Evolutionary conservation across 2,113 vertebrate species (phyloP).

Genomic region (Cynocephalus volans): DNA sequence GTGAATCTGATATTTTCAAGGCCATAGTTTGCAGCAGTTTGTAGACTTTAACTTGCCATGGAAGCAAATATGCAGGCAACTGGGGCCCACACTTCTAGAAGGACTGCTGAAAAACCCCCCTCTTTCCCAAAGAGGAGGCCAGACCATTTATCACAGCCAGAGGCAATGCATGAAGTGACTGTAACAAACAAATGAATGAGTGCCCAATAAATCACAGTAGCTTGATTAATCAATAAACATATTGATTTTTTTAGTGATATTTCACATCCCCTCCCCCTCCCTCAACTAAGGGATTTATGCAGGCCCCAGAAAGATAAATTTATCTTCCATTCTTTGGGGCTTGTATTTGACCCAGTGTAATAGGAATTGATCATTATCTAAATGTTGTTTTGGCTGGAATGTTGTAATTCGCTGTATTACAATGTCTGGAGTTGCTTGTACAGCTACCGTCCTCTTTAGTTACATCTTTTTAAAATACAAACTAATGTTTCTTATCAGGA

Average conservation of each 20-base stretch:
- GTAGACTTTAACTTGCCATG: slow-evolving; percentile 28
- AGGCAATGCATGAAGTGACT: slow-evolving; percentile 71
- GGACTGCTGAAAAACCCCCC: background rate
- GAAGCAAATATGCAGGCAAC: slow-evolving; percentile 33
- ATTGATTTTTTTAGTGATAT: slow-evolving; percentile 82
- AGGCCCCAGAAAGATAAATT: slow-evolving; percentile 79
- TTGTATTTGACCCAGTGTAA: slow-evolving; percentile 78
- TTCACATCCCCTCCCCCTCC: slow-evolving; percentile 53
- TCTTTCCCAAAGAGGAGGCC: slow-evolving; percentile 49
- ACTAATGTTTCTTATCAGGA: slow-evolving; percentile 58
- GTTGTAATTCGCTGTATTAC: slow-evolving; percentile 74
- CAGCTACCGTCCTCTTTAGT: slow-evolving; percentile 24
- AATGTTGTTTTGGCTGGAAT: slow-evolving; percentile 79
- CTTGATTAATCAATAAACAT: slow-evolving; percentile 79
- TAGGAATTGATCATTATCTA: slow-evolving; percentile 85
- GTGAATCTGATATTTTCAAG: background rate
- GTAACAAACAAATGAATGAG: slow-evolving; percentile 81
- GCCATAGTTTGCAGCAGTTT: background rate
- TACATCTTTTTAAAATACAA: slow-evolving; percentile 61
- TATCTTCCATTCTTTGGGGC: slow-evolving; percentile 76
- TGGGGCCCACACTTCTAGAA: background rate
- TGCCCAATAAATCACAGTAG: slow-evolving; percentile 71
- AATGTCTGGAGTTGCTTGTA: slow-evolving; percentile 44
- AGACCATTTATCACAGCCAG: slow-evolving; percentile 76
- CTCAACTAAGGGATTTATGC: slow-evolving; percentile 68